A percentile compares a stretch with the other conserved stretches of the same genome.
Conservation (phyloP, 2,888 invertebrate genomes). For the Holacanthella duospinosa region DNA sequence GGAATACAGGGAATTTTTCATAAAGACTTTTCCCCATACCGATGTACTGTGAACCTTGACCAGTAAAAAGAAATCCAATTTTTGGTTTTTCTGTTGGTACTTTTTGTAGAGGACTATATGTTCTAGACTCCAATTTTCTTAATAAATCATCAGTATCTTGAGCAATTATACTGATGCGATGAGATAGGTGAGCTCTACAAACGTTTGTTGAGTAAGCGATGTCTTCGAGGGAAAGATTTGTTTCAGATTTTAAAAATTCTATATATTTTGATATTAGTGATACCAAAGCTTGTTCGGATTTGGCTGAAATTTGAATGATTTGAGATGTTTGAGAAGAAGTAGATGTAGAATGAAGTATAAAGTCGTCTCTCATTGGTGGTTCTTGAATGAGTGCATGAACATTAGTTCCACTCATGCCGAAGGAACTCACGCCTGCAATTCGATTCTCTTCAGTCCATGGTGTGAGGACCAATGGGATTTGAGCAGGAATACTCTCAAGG, state of each 20-base stretch:
- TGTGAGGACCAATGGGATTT: background rate
- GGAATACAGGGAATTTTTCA: background rate
- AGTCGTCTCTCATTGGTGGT: background rate
- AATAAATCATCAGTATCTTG: background rate
- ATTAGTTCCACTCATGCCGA: constrained; percentile 8
- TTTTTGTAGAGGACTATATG: background rate
- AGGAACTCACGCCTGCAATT: constrained; percentile 8
- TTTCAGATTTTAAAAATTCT: background rate
- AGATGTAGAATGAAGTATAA: background rate
- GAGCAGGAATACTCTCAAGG: background rate
- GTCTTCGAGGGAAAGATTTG: constrained; percentile 5
- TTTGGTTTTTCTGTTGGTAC: background rate
- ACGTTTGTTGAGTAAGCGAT: constrained; percentile 13
- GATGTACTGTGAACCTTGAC: constrained; percentile 1
- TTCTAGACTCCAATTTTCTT: background rate
- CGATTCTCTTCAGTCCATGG: background rate
- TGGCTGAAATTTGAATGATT: constrained; percentile 14
- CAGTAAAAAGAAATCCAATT: constrained; percentile 5
- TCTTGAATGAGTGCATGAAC: constrained; percentile 19
- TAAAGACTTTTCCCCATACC: background rate
- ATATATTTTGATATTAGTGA: constrained; percentile 1
- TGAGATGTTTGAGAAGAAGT: background rate
- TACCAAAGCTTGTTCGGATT: constrained; percentile 12
- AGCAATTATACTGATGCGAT: constrained; percentile 14
- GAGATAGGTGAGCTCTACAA: constrained; percentile 13